Evolutionary conservation across 2,113 vertebrate genomes (phyloP).

Genomic region (Blennius ocellaris): DNA sequence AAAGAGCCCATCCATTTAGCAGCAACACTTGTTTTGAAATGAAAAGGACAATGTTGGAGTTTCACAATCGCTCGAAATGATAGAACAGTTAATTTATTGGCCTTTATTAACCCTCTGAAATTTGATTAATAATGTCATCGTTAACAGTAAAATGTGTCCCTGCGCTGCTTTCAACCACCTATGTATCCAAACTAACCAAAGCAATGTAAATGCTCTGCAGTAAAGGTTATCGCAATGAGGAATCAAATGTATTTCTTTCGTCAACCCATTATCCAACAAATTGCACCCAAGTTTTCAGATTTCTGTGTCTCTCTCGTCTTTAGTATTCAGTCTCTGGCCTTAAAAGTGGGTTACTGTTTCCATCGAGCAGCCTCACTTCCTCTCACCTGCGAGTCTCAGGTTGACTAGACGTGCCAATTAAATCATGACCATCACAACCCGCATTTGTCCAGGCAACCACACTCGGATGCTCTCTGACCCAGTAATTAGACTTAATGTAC

Average conservation of each 20-base stretch:
- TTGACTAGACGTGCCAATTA: slow-evolving; percentile 5
- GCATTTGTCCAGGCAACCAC: not conserved
- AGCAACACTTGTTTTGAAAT: slow-evolving; percentile 70
- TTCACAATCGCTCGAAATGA: slow-evolving; percentile 56
- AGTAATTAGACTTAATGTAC: not conserved
- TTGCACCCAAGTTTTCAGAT: slow-evolving; percentile 2
- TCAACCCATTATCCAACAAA: slow-evolving; percentile 45
- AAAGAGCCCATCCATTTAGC: no score
- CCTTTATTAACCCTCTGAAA: slow-evolving; percentile 75
- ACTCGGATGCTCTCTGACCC: slow-evolving; percentile 6
- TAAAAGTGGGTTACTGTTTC: not conserved
- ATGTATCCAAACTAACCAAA: slow-evolving; percentile 41
- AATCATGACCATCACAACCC: slow-evolving; percentile 10
- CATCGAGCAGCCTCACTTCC: not conserved
- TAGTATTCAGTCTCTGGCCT: not conserved
- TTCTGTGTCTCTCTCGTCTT: slow-evolving; percentile 1
- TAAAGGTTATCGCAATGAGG: slow-evolving; percentile 25
- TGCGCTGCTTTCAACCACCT: slow-evolving; percentile 44
- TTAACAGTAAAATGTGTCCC: slow-evolving; percentile 73
- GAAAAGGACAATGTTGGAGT: slow-evolving; percentile 74
- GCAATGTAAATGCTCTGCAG: slow-evolving; percentile 11
- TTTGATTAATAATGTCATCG: slow-evolving; percentile 80
- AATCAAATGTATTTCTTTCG: slow-evolving; percentile 13
- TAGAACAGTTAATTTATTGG: slow-evolving; percentile 78
- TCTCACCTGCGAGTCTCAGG: not conserved